Evolutionary conservation across 2,113 vertebrate genomes (phyloP).

Genomic region (Sceloporus tristichus): DNA sequence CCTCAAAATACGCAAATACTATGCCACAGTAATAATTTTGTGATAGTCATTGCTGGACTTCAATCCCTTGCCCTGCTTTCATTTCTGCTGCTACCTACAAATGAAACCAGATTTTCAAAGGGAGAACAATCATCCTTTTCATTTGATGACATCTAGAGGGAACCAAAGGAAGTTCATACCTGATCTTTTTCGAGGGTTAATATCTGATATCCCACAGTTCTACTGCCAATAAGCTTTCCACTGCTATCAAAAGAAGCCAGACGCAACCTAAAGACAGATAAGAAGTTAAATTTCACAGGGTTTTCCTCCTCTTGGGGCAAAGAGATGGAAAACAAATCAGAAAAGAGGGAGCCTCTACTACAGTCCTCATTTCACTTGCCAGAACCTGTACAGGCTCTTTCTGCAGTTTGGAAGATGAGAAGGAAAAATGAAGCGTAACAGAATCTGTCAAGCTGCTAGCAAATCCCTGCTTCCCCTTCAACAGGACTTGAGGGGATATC

Average conservation of each 20-base stretch:
- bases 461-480: not conserved
- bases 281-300: not conserved
- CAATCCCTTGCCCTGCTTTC: not conserved
- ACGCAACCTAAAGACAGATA: constrained; percentile 82
- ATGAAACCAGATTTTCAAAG: not conserved
- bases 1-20: not conserved
- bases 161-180: constrained; percentile 72
- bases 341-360: not conserved
- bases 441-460: not conserved
- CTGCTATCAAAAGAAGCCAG: constrained; percentile 92
- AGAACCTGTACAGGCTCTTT: not conserved
- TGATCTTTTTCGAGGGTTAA: constrained; percentile 96
- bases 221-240: constrained; percentile 91
- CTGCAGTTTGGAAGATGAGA: not conserved
- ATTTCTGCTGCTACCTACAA: not conserved
- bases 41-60: not conserved
- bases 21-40: not conserved
- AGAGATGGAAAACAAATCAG: not conserved
- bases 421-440: not conserved
- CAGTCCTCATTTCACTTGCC: not conserved
- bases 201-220: constrained; percentile 93
- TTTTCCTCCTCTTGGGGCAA: too few relatives aligned
- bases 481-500: not conserved
- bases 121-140: not conserved
- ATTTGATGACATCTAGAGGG: not conserved